Evolutionary conservation across 2,888 invertebrate genomes (phyloP).

Genomic region (Punctoribates punctum): DNA sequence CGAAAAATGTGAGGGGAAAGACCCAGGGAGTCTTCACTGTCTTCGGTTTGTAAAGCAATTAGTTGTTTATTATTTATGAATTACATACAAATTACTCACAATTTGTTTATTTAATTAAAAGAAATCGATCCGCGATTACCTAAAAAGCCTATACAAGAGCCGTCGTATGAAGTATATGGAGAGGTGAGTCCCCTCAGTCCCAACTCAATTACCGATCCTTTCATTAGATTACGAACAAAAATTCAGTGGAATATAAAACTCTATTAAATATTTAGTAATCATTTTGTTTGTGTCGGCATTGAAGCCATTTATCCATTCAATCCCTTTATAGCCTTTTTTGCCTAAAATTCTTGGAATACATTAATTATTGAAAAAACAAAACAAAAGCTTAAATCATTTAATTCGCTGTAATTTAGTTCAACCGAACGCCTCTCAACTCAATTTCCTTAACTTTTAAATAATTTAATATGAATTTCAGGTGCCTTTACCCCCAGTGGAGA

Average conservation of each 20-base stretch:
- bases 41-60: constrained; percentile 59
- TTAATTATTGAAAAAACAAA: neutral
- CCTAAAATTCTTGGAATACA: neutral
- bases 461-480: constrained; percentile 34
- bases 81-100: neutral
- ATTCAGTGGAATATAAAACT: neutral
- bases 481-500: constrained; percentile 43
- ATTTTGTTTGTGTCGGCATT: neutral
- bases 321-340: neutral
- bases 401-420: too few relatives aligned
- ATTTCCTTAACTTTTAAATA: neutral
- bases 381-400: neutral
- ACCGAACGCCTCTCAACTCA: too few relatives aligned
- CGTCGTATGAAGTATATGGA: constrained; percentile 45
- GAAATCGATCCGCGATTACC: constrained; percentile 47
- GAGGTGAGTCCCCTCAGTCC: constrained; percentile 35
- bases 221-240: constrained; percentile 2
- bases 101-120: constrained; percentile 31
- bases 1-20: constrained; percentile 75
- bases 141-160: constrained; percentile 44
- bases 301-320: neutral
- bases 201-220: neutral
- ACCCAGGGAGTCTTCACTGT: constrained; percentile 70
- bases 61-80: constrained; percentile 11
- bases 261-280: neutral